Evolutionary conservation across 2,113 vertebrate species (phyloP).

Genomic region (Saimiri boliviensis): DNA sequence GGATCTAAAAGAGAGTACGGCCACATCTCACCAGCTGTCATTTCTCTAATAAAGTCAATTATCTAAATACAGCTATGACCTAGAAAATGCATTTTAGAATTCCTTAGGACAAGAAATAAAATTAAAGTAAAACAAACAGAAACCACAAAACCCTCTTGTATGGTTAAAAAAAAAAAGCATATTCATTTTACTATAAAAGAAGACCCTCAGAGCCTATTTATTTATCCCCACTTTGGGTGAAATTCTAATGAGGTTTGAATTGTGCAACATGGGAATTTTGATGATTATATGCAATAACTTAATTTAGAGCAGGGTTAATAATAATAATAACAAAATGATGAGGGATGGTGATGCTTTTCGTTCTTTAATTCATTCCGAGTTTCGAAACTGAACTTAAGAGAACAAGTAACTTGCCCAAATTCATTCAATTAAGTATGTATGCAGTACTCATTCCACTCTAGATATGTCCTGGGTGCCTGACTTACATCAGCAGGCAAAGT

Average conservation of each 20-base stretch:
- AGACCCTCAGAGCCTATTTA: neutral
- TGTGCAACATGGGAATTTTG: neutral
- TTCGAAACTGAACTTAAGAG: neutral
- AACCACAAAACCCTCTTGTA: neutral
- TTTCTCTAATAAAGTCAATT: neutral
- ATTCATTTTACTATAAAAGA: neutral
- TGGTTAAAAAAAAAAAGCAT: neutral
- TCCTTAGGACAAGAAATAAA: neutral
- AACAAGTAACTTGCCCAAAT: neutral
- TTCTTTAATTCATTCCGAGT: neutral
- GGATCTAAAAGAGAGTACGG: neutral
- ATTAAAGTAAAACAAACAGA: conserved; percentile 27
- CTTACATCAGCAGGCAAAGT: neutral
- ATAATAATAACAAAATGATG: neutral
- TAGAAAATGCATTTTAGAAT: neutral
- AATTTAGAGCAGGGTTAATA: neutral
- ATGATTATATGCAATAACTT: neutral
- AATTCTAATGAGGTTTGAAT: neutral
- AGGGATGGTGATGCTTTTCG: neutral
- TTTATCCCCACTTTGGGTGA: neutral
- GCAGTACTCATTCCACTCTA: neutral
- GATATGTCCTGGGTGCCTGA: neutral
- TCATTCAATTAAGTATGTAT: neutral
- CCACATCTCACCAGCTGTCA: neutral
- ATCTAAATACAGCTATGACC: neutral